Conservation (phyloP, 1,140 invertebrate genomes). For the Aphis craccivora region DNA sequence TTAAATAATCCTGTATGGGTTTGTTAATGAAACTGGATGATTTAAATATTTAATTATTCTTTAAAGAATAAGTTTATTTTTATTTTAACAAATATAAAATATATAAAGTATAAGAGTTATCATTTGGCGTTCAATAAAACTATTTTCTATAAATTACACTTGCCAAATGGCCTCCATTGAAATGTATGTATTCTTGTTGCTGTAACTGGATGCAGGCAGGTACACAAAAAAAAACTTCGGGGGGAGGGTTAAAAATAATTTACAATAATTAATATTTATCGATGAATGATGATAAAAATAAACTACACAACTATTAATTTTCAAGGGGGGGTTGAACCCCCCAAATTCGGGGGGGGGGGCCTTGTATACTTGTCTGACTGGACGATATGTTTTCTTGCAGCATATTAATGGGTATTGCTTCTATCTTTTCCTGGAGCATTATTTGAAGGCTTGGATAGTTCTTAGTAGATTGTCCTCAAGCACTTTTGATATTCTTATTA, state of each 20-base stretch:
- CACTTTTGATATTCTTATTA: slow-evolving; percentile 61
- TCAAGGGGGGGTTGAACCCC: too few relatives aligned
- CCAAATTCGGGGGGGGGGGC: too few relatives aligned
- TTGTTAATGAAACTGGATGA: background rate
- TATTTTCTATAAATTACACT: background rate
- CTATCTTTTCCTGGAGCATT: background rate
- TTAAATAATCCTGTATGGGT: background rate
- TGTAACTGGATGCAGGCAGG: too few relatives aligned
- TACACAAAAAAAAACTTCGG: too few relatives aligned
- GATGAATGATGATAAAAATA: too few relatives aligned
- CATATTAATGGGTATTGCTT: background rate
- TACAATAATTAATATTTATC: too few relatives aligned
- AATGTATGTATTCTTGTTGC: background rate
- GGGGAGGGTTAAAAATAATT: too few relatives aligned
- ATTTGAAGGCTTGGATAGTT: background rate
- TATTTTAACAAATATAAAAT: background rate
- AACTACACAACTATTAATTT: too few relatives aligned
- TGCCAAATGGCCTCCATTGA: background rate
- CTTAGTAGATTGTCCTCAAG: background rate
- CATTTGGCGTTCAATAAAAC: background rate
- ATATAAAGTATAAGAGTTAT: background rate
- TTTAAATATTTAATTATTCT: background rate
- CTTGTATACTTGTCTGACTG: too few relatives aligned
- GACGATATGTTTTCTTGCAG: background rate
- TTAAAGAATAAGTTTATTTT: background rate